Conservation (phyloP, 2,888 invertebrate genomes). For the Byasa hedistus region DNA sequence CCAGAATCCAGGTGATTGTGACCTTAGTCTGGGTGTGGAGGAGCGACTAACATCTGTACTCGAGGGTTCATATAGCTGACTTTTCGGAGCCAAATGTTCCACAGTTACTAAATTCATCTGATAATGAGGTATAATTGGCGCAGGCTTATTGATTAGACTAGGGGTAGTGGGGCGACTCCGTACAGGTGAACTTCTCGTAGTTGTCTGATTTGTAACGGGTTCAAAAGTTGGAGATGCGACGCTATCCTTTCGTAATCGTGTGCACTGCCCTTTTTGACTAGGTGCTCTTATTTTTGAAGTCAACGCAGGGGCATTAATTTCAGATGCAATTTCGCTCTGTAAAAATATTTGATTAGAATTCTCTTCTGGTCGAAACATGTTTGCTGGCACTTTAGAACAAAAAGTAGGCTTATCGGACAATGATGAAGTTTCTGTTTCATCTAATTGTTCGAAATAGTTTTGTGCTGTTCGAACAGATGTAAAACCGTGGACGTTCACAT, state of each 20-base stretch:
- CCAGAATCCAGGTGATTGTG: slow-evolving; percentile 87
- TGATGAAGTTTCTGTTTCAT: slow-evolving; percentile 61
- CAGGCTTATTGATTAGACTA: slow-evolving; percentile 86
- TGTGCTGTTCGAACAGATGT: slow-evolving; percentile 66
- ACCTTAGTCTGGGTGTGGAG: slow-evolving; percentile 82
- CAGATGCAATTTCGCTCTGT: slow-evolving; percentile 80
- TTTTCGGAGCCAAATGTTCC: slow-evolving; percentile 80
- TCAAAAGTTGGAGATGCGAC: slow-evolving; percentile 83
- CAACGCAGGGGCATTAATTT: slow-evolving; percentile 64
- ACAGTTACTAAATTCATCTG: slow-evolving; percentile 88
- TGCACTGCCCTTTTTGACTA: slow-evolving; percentile 45
- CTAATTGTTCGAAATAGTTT: slow-evolving; percentile 66
- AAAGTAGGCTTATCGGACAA: slow-evolving; percentile 67
- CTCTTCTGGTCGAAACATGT: slow-evolving; percentile 37
- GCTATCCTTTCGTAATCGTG: slow-evolving; percentile 70
- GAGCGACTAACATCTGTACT: slow-evolving; percentile 81
- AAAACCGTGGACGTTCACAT: slow-evolving; percentile 51
- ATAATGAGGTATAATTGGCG: slow-evolving; percentile 87
- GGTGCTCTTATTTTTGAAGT: slow-evolving; percentile 49
- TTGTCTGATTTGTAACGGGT: slow-evolving; percentile 80
- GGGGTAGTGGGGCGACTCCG: slow-evolving; percentile 83
- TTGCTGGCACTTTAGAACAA: slow-evolving; percentile 82
- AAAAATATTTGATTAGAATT: slow-evolving; percentile 80
- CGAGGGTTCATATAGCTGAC: slow-evolving; percentile 81
- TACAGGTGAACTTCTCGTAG: slow-evolving; percentile 76